Evolutionary conservation across 2,888 invertebrate genomes (phyloP).

Genomic region (Trichacis sp.): DNA sequence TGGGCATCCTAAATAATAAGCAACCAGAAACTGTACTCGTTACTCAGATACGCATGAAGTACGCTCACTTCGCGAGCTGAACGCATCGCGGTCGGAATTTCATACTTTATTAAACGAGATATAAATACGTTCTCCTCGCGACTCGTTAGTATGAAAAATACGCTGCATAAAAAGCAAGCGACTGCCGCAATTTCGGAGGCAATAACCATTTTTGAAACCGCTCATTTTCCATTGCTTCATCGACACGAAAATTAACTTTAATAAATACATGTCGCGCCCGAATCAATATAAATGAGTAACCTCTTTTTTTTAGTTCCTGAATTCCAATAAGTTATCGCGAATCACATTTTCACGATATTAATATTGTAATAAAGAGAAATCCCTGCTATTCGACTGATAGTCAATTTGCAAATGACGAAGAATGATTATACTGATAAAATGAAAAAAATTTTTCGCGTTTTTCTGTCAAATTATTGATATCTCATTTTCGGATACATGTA

Average conservation of each 20-base stretch:
- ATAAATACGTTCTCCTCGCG: conserved; percentile 13
- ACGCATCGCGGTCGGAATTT: conserved; percentile 11
- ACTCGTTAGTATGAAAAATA: conserved; percentile 17
- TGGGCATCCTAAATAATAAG: conserved; percentile 30
- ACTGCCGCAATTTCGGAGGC: conserved; percentile 8
- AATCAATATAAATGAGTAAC: not conserved
- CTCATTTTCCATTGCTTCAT: conserved; percentile 16
- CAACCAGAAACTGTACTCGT: conserved; percentile 19
- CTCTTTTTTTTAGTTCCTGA: too few relatives aligned
- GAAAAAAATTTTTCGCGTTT: too few relatives aligned
- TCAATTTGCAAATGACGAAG: too few relatives aligned
- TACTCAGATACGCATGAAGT: conserved; percentile 28
- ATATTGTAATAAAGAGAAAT: too few relatives aligned
- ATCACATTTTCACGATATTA: too few relatives aligned
- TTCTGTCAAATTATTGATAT: too few relatives aligned
- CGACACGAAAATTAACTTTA: conserved; percentile 15
- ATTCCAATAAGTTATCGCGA: too few relatives aligned
- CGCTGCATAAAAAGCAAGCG: conserved; percentile 6
- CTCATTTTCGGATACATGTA: too few relatives aligned
- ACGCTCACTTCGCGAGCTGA: conserved; percentile 4
- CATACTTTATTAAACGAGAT: conserved; percentile 14
- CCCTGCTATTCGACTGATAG: too few relatives aligned
- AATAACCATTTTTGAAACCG: conserved; percentile 14
- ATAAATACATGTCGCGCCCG: not conserved
- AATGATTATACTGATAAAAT: too few relatives aligned